A percentile compares a stretch with the other conserved stretches of the same genome.
Evolutionary conservation across 1,140 invertebrate species (phyloP).

Genomic region (Caenorhabditis latens): DNA sequence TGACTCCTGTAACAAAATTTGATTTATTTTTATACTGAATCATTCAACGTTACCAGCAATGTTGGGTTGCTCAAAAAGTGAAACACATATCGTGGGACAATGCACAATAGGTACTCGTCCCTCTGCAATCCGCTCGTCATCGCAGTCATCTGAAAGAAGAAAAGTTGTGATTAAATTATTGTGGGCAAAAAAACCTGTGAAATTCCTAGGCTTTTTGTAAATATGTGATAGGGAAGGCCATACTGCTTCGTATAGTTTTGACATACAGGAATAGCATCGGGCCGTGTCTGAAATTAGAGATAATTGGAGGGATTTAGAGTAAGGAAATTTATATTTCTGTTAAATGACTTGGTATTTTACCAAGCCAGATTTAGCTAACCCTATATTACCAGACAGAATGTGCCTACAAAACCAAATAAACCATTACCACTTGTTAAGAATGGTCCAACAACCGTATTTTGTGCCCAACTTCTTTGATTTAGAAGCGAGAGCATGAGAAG

Average conservation of each 20-base stretch:
- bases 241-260: conserved; percentile 65
- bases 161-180: background rate
- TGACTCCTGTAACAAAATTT: conserved; percentile 57
- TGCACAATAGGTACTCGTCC: conserved; percentile 62
- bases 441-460: conserved; percentile 21
- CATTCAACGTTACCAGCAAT: conserved; percentile 58
- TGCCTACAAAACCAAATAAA: background rate
- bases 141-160: conserved; percentile 57
- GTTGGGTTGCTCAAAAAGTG: conserved; percentile 62
- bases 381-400: too few species aligned
- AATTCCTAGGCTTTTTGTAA: conserved; percentile 65
- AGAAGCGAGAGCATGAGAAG: conserved; percentile 46
- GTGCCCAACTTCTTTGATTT: conserved; percentile 24
- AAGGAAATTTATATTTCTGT: too few species aligned
- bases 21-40: background rate
- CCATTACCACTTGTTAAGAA: conserved; percentile 41
- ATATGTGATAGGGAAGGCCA: conserved; percentile 64
- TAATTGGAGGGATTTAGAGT: too few species aligned
- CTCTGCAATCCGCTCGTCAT: conserved; percentile 52
- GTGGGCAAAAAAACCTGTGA: conserved; percentile 65
- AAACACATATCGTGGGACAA: conserved; percentile 66
- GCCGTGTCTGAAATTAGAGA: conserved; percentile 61
- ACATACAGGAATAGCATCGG: conserved; percentile 67
- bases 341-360: too few species aligned
- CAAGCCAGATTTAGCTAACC: too few species aligned